Percentiles rank a stretch among this genome's conserved stretches.
These are phyloP conservation scores for Cecidostiba fungosa DNA, from an alignment of 2,888 invertebrate genomes.

Conservation along the genomic window DNA sequence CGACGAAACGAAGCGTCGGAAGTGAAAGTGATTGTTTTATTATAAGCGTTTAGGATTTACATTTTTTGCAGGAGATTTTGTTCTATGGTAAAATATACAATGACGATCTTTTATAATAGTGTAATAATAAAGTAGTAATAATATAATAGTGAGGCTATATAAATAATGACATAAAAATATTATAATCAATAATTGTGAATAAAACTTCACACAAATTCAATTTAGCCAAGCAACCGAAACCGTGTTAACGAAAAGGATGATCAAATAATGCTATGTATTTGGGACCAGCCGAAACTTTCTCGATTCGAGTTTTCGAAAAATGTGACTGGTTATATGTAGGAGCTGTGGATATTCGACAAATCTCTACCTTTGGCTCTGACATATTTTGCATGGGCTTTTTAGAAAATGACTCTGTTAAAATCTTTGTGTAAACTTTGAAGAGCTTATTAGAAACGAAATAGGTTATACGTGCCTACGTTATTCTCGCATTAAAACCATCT, in stretches of 20 bases:
- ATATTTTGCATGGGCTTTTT: background rate
- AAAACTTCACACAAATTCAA: background rate
- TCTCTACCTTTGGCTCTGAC: background rate
- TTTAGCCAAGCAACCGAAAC: background rate
- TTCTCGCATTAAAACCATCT: too few relatives aligned
- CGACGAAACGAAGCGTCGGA: background rate
- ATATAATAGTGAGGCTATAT: too few relatives aligned
- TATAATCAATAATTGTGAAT: too few relatives aligned
- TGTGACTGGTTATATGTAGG: background rate
- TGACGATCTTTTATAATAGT: background rate
- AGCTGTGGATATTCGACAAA: background rate
- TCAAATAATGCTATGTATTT: background rate
- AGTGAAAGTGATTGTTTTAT: background rate
- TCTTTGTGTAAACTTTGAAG: too few relatives aligned
- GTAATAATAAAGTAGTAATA: too few relatives aligned
- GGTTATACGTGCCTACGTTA: too few relatives aligned
- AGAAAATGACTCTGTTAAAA: too few relatives aligned
- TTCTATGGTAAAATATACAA: background rate
- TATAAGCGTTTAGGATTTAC: background rate
- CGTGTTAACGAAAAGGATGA: background rate
- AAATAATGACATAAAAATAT: too few relatives aligned
- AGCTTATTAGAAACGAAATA: too few relatives aligned
- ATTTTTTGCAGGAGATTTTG: background rate
- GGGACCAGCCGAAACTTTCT: slow-evolving; percentile 8
- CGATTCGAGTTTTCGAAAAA: background rate